Evolutionary conservation across 2,888 invertebrate genomes (phyloP).

Genomic region (Marronus borbonicus): DNA sequence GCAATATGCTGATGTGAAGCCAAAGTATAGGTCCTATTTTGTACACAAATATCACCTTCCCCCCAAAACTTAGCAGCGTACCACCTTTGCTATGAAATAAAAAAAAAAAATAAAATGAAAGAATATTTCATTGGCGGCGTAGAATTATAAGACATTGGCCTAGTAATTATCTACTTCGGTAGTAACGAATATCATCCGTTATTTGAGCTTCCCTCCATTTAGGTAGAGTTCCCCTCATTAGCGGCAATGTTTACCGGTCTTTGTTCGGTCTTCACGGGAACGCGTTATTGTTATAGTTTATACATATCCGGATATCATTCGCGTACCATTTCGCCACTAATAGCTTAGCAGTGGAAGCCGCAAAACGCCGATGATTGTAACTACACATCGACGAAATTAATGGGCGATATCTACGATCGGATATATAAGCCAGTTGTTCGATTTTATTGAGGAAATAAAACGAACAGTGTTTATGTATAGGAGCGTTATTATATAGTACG

Average conservation of each 20-base stretch:
- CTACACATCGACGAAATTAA: constrained; percentile 27
- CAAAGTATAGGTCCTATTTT: too few relatives aligned
- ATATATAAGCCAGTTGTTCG: constrained; percentile 14
- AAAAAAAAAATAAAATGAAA: too few relatives aligned
- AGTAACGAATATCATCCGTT: background rate
- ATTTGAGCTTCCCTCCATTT: background rate
- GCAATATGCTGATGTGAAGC: too few relatives aligned
- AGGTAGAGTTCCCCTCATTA: constrained; percentile 8
- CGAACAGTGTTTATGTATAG: constrained; percentile 3
- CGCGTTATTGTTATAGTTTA: background rate
- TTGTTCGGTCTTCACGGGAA: background rate
- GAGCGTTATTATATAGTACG: background rate
- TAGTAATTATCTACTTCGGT: background rate
- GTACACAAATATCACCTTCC: too few relatives aligned
- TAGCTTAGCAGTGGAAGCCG: constrained; percentile 9
- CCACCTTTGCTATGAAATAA: too few relatives aligned
- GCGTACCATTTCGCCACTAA: background rate
- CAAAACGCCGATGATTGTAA: constrained; percentile 23
- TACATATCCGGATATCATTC: background rate
- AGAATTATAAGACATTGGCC: too few relatives aligned
- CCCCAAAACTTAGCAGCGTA: too few relatives aligned
- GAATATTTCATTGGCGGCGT: too few relatives aligned
- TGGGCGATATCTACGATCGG: constrained; percentile 28
- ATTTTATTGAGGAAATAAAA: constrained; percentile 36
- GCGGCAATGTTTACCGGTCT: background rate